Evolutionary conservation across 2,797 vertebrate species (phyloP).

Genomic region (Iguana delicatissima): DNA sequence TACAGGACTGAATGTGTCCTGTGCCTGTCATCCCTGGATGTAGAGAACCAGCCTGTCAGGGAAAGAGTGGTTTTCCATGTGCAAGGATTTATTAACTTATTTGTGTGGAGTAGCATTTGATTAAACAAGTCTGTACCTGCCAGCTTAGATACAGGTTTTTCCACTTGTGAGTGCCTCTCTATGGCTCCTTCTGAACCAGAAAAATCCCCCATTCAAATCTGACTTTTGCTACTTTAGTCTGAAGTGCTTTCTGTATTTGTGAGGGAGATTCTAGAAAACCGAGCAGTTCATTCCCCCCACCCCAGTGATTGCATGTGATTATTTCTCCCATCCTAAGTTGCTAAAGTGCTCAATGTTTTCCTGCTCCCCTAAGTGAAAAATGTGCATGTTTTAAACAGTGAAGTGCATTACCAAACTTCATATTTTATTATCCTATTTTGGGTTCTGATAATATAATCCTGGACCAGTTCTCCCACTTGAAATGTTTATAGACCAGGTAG

Average conservation of each 20-base stretch:
- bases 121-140: background rate
- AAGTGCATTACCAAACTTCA: background rate
- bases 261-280: background rate
- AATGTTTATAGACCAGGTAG: background rate
- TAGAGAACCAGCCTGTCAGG: background rate
- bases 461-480: background rate
- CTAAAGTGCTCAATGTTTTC: background rate
- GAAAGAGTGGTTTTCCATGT: background rate
- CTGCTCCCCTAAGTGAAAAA: background rate
- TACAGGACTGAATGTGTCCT: too few relatives aligned
- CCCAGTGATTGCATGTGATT: background rate
- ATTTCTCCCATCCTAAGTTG: background rate
- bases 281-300: background rate
- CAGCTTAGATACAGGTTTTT: background rate
- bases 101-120: background rate
- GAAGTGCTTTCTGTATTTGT: background rate
- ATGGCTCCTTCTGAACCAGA: background rate
- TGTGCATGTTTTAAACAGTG: background rate
- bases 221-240: background rate
- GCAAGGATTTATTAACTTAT: background rate
- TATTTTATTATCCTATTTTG: background rate
- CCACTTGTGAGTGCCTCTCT: background rate
- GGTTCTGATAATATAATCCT: background rate
- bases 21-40: background rate
- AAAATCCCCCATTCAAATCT: background rate